Conservation (phyloP, 2,797 vertebrate species). For the Acipenser oxyrinchus region DNA sequence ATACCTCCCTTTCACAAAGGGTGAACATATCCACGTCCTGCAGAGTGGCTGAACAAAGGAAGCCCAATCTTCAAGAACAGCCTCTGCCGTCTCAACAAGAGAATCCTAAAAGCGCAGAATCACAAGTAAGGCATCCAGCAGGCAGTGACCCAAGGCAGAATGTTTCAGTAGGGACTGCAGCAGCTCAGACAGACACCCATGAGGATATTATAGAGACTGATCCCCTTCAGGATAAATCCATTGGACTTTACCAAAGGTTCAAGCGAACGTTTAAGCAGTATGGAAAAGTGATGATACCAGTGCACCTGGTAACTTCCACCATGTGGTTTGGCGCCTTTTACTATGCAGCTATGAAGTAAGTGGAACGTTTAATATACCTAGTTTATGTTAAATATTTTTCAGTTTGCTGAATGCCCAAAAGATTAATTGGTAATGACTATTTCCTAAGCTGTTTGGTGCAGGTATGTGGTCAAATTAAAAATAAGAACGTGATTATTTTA, state of each 20-base stretch:
- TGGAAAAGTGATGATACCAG: constrained; percentile 91
- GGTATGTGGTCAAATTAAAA: no score
- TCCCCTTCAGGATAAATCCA: constrained; percentile 87
- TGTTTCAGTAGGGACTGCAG: no score
- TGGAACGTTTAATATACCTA: constrained; percentile 19
- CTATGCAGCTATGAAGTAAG: constrained; percentile 95
- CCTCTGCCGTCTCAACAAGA: constrained; percentile 22
- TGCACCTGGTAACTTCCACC: constrained; percentile 84
- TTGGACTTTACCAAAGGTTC: constrained; percentile 81
- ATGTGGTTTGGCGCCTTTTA: constrained; percentile 93
- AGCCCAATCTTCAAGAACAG: constrained; percentile 30
- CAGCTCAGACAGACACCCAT: constrained; percentile 6
- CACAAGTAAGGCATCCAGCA: neutral
- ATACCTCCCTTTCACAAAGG: constrained; percentile 37
- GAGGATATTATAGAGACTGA: constrained; percentile 57
- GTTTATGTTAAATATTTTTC: no score
- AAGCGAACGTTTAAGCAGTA: constrained; percentile 94
- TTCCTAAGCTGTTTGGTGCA: no score
- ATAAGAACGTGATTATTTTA: no score
- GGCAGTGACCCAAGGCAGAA: neutral
- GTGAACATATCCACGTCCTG: constrained; percentile 49
- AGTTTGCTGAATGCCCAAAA: no score
- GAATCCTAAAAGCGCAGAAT: neutral
- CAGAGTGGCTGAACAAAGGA: constrained; percentile 48
- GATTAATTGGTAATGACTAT: no score